Conservation (phyloP, 2,888 invertebrate genomes). For the Epinotia ramella region DNA sequence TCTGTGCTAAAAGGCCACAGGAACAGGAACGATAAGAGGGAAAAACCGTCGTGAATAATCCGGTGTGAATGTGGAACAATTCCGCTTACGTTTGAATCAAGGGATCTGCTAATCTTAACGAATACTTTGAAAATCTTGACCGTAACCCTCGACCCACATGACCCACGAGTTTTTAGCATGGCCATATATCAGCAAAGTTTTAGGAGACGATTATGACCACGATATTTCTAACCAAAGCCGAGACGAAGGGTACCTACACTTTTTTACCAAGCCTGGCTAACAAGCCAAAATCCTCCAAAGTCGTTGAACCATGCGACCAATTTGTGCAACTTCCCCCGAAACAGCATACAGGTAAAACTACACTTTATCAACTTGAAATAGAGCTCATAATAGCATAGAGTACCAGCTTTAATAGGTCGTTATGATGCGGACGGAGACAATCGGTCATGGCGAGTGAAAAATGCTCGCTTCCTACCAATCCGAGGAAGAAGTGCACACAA, state of each 20-base stretch:
- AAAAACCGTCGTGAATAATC: too few relatives aligned
- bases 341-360: background rate
- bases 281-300: constrained; percentile 27
- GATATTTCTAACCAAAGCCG: constrained; percentile 19
- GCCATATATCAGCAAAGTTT: background rate
- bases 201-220: background rate
- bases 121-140: background rate
- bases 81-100: too few relatives aligned
- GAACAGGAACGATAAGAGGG: too few relatives aligned
- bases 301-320: constrained; percentile 37
- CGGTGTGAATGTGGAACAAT: too few relatives aligned
- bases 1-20: too few relatives aligned
- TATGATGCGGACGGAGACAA: constrained; percentile 33
- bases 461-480: constrained; percentile 45
- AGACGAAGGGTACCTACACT: background rate
- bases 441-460: constrained; percentile 46
- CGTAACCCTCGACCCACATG: background rate
- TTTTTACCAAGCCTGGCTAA: constrained; percentile 21
- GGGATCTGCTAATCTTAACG: too few relatives aligned
- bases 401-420: constrained; percentile 24
- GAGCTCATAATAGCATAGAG: constrained; percentile 12
- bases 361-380: background rate
- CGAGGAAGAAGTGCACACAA: constrained; percentile 15
- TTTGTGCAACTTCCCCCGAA: constrained; percentile 33
- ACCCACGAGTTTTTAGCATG: background rate